Base-by-base conservation (phyloP, 1,140 invertebrate species). In the Pachyrhynchus sulphureomaculatus region DNA sequence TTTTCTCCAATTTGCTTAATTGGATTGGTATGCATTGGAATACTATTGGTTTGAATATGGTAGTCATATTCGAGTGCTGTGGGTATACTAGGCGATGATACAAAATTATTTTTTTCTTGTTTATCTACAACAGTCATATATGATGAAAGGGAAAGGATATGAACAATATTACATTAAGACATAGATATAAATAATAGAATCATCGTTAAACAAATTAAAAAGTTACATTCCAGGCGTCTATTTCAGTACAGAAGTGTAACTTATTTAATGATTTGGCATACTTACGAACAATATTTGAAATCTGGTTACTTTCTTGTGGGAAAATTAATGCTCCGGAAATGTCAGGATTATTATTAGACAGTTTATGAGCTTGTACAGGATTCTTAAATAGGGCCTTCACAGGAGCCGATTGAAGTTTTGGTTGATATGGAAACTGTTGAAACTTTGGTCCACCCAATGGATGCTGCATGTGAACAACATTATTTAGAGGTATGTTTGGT, bases 1-100 rank as follows among this genome's bases (percentile, higher is more conserved):
- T 82, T 83, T 59, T 85, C 81, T 21, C 81, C 80, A 36, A 73
- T 39, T 64, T 76, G 75, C 42, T 75, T 73, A 17, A 76, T 74
- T 0, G 74, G 65, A 10, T 72, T 66, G n/a, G 55, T 41, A 10
- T 65, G 64, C 8, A 53, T 65, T 20, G 73, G 68, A 18, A 75
- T 75, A 12, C 63, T 67, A 53, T 76, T 76, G 9, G 68, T 74
- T 64, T 74, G 72, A 5, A 75, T 53, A 20, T 75, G 74, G 36
- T 67, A 73, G 53, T 75, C 74, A 24, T 66, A 66, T 56, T 75
- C 74, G 42, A 17, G 37, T 17, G 42, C 36, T 21, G 52, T 29
- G 6, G 56, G 56, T 13, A 69, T 68, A 1, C 58, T 64, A 0
- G 67, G 69, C 8, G 65, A 69, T 5, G 67, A 65, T 6, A 48